A percentile compares a stretch with the other conserved stretches of the same genome.
Conservation (phyloP, 2,797 vertebrate genomes). For the Helicolenus hilgendorfi region DNA sequence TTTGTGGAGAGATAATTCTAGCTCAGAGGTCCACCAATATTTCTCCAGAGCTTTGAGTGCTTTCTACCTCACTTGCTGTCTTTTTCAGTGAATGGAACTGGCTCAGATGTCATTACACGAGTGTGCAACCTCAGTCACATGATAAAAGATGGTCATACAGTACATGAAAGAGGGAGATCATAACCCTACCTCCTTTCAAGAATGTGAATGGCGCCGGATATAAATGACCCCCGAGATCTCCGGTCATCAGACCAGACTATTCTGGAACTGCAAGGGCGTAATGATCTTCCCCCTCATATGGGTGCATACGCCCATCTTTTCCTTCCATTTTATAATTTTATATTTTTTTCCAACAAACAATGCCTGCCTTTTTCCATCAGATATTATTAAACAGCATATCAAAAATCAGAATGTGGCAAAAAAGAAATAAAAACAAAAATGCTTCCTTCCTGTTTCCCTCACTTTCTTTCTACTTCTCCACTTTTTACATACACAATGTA, state of each 20-base stretch:
- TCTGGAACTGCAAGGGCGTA: not conserved
- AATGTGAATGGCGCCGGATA: not conserved
- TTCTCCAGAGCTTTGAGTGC: not conserved
- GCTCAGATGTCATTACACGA: not conserved
- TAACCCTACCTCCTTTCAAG: not conserved
- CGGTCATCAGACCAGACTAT: not conserved
- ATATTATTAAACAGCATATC: not conserved
- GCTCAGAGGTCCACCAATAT: not conserved
- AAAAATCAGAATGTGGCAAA: not conserved
- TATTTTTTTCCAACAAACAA: not conserved
- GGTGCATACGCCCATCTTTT: not conserved
- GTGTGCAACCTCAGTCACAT: not conserved
- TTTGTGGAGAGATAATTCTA: not conserved
- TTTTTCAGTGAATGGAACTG: not conserved
- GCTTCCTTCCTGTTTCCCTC: not conserved
- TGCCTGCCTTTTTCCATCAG: not conserved
- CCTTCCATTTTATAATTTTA: not conserved
- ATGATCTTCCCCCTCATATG: not conserved
- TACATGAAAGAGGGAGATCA: not conserved
- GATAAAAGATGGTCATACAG: not conserved
- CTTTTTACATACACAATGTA: not conserved
- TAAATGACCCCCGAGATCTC: not conserved
- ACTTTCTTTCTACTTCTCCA: not conserved
- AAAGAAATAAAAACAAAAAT: rapidly evolving
- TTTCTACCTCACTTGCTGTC: not conserved